Evolutionary conservation across 2,797 vertebrate genomes (phyloP).

Genomic region (Urocyon cinereoargenteus): DNA sequence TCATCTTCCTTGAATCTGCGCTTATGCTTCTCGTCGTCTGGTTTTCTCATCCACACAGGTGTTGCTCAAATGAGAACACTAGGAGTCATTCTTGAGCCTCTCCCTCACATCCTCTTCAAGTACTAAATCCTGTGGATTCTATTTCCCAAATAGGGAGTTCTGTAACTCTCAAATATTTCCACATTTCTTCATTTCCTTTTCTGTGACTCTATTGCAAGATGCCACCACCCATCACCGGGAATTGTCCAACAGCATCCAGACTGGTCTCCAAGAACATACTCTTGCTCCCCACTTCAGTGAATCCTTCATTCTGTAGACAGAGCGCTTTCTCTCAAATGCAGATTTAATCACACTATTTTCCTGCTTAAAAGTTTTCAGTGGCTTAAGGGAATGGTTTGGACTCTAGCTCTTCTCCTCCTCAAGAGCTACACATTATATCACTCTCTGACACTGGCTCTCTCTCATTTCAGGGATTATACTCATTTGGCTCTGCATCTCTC

Average conservation of each 20-base stretch:
- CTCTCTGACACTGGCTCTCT: neutral
- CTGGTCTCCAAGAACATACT: neutral
- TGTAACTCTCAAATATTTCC: neutral
- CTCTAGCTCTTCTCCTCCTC: neutral
- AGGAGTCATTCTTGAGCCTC: neutral
- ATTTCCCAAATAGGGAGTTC: neutral
- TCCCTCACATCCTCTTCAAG: neutral
- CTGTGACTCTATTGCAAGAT: neutral
- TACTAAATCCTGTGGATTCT: neutral
- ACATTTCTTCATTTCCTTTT: neutral
- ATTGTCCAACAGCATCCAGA: neutral
- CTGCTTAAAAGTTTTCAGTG: neutral
- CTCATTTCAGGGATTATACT: neutral
- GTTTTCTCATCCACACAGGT: neutral
- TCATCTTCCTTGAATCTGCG: neutral
- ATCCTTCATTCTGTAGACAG: neutral
- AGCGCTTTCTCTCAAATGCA: neutral
- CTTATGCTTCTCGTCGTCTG: neutral
- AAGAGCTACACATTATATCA: neutral
- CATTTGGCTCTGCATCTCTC: neutral
- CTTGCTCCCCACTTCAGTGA: neutral
- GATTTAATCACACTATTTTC: neutral
- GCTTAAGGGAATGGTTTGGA: neutral
- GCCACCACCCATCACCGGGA: neutral
- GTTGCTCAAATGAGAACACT: neutral